Base-by-base conservation (phyloP, 2,888 invertebrate species). In the Dasypogon diadema region DNA sequence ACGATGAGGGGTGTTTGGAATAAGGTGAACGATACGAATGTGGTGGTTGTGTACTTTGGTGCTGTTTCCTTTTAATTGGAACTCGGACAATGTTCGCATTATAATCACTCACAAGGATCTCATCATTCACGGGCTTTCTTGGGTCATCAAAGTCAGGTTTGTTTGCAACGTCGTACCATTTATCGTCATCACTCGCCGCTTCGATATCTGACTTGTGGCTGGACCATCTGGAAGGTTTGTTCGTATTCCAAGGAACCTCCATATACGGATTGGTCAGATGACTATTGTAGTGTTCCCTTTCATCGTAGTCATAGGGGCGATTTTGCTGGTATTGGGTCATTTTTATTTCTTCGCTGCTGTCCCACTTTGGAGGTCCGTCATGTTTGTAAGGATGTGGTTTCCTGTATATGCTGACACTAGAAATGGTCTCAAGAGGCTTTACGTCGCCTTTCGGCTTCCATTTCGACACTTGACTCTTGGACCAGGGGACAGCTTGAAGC, bases 401-500 rank as follows among this genome's bases (percentile, higher is more conserved):
- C 5, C 48, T 42, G 54, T 75, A 76, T 78, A 75, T 85, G 81
- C 60, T 74, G 4, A 48, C 14, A 30, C 54, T 76, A 75, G 68
- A 58, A 30, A 37, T 14, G 3, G 73, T 48, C 30, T 86, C 83
- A 16, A 86, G 87, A 80, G 88, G 88, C 81, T 89, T 88, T 76
- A 88, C 87, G 78, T 88, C 88, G 6, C 88, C 86, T 12, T 89
- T 87, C 0, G 91, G 90, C 82, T 92, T 91, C 93, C 93, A 93
- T 84, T 93, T 93, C 1, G 93, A 92, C 78, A 93, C 91, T 85
- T 93, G 93, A 80, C 93, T 92, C 10, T 92, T 89, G 0, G 93
- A 92, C 93, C 93, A 93, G 0, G 93, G 93, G 2, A 93, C 89
- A 2, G 91, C 92, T 79, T 93, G 93, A 74, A 93, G 84, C 1